Conservation (phyloP, 2,797 vertebrate species). For the Gymnopithys bicolor region DNA sequence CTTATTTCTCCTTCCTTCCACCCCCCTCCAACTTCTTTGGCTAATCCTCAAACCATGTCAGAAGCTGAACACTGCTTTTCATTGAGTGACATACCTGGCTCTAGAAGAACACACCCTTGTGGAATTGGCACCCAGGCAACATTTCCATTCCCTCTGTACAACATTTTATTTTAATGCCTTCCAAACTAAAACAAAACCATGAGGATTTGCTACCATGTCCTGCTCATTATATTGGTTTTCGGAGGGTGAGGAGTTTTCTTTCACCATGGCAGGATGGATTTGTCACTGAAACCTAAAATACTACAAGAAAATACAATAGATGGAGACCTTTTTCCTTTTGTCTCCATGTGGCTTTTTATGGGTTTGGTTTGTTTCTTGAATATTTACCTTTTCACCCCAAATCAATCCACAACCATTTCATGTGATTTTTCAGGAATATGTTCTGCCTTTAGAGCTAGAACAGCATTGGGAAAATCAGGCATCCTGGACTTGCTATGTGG, state of each 20-base stretch:
- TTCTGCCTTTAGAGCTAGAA: background rate
- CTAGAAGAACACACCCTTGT: conserved; percentile 57
- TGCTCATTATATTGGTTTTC: conserved; percentile 46
- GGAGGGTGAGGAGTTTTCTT: conserved; percentile 38
- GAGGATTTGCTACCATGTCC: conserved; percentile 43
- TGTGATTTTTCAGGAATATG: background rate
- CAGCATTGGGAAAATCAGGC: background rate
- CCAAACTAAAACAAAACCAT: conserved; percentile 53
- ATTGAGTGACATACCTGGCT: conserved; percentile 67
- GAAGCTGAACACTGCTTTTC: conserved; percentile 50
- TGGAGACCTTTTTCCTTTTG: background rate
- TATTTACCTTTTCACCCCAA: background rate
- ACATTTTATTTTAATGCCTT: conserved; percentile 43
- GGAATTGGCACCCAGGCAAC: conserved; percentile 37
- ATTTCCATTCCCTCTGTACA: conserved; percentile 46
- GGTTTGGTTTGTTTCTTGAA: conserved; percentile 14
- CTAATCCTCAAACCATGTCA: conserved; percentile 55
- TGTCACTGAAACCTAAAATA: conserved; percentile 28
- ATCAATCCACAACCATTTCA: background rate
- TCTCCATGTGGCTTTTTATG: background rate
- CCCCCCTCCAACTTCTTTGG: conserved; percentile 45
- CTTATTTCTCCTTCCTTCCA: conserved; percentile 34
- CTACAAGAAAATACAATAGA: background rate
- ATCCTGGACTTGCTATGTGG: background rate
- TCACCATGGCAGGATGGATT: conserved; percentile 1